Conservation (phyloP, 2,797 vertebrate genomes). For the Falco peregrinus region DNA sequence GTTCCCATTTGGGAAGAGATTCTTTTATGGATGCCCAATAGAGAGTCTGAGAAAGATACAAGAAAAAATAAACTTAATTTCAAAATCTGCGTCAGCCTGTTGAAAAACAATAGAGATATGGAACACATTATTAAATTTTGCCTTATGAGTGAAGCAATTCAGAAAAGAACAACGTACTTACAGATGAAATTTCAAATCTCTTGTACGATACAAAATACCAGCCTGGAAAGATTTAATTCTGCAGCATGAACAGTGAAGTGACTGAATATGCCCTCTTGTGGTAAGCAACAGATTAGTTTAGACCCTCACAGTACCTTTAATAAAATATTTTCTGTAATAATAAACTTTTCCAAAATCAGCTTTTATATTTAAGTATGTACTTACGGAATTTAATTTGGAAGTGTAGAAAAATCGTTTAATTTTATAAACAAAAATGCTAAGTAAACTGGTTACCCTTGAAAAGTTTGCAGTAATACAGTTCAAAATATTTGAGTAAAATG, state of each 20-base stretch:
- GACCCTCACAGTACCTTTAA: neutral
- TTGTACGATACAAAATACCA: constrained; percentile 56
- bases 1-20: constrained; percentile 86
- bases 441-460: neutral
- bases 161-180: constrained; percentile 69
- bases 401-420: neutral
- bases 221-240: constrained; percentile 66
- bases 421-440: neutral
- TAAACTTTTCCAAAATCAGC: neutral
- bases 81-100: constrained; percentile 60
- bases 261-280: constrained; percentile 81
- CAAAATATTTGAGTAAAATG: neutral
- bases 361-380: neutral
- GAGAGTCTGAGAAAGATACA: constrained; percentile 77
- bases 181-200: constrained; percentile 69
- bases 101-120: constrained; percentile 36
- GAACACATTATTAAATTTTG: constrained; percentile 10
- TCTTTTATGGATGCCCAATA: constrained; percentile 89
- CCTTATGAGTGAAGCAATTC: constrained; percentile 31
- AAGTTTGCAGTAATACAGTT: neutral
- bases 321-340: neutral
- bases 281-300: constrained; percentile 46
- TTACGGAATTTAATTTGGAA: neutral
- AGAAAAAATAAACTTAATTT: constrained; percentile 66
- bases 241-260: constrained; percentile 65